Percentiles rank a stretch among this genome's conserved stretches.
Conservation (phyloP, 2,888 invertebrate genomes). For the Pterobdella sp. region DNA sequence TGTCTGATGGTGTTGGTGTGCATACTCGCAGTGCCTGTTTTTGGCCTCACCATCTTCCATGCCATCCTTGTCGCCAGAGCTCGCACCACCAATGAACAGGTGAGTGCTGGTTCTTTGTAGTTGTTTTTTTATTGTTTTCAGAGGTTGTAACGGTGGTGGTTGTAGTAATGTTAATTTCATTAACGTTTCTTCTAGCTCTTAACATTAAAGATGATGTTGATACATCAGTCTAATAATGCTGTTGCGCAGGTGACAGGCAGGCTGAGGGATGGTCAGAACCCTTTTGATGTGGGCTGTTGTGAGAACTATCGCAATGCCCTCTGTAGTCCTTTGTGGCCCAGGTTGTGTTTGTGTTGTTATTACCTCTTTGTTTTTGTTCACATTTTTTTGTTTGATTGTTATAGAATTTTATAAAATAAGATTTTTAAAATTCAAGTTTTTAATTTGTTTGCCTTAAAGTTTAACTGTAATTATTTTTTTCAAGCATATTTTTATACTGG, state of each 20-base stretch:
- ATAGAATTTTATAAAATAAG: too few species aligned
- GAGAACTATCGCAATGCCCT: constrained; percentile 88
- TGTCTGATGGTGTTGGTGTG: constrained; percentile 39
- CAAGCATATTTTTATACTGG: too few species aligned
- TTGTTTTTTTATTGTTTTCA: neutral
- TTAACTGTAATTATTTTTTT: too few species aligned
- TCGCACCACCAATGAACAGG: constrained; percentile 95
- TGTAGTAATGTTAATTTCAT: too few species aligned
- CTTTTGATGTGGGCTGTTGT: constrained; percentile 90
- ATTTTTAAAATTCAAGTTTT: too few species aligned
- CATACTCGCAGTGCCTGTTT: constrained; percentile 85
- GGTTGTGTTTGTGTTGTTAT: constrained; percentile 21
- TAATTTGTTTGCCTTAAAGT: too few species aligned
- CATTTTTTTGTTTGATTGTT: neutral
- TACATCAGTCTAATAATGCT: neutral
- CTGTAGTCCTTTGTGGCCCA: constrained; percentile 60
- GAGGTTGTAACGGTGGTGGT: neutral
- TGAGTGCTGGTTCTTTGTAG: constrained; percentile 38
- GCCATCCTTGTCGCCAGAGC: constrained; percentile 91
- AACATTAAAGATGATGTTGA: too few species aligned
- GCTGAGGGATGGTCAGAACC: constrained; percentile 96
- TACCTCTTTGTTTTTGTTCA: neutral
- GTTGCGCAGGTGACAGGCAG: constrained; percentile 76
- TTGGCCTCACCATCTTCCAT: constrained; percentile 95
- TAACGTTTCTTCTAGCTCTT: too few species aligned